Percentiles rank a stretch among this genome's conserved stretches.
These are phyloP conservation scores for Pipistrellus pygmaeus DNA, from an alignment of 2,797 vertebrate species.

Conservation along the genomic window DNA sequence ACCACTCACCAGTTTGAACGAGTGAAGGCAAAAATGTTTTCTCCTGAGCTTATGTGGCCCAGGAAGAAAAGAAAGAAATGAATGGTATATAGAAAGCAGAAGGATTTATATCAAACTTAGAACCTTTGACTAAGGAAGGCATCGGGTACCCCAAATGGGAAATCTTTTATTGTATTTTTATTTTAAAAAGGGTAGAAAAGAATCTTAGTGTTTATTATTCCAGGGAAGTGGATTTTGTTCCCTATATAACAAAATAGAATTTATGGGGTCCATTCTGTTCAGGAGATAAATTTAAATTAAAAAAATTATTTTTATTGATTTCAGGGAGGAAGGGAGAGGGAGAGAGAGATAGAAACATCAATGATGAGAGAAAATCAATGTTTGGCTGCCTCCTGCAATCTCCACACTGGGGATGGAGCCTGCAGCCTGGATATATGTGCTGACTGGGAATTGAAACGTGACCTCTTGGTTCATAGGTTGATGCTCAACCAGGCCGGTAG, in stretches of 20 bases:
- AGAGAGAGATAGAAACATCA: too few relatives aligned
- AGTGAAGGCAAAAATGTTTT: background rate
- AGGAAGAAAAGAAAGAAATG: background rate
- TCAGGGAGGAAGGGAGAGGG: too few relatives aligned
- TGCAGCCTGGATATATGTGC: too few relatives aligned
- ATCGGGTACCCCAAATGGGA: background rate
- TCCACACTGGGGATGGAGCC: too few relatives aligned
- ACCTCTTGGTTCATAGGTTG: too few relatives aligned
- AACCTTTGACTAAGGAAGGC: background rate
- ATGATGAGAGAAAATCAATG: too few relatives aligned
- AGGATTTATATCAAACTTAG: slow-evolving; percentile 36
- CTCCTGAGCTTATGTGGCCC: background rate
- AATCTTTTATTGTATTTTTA: slow-evolving; percentile 37
- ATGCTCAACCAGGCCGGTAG: too few relatives aligned
- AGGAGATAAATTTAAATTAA: background rate
- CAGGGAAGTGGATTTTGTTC: slow-evolving; percentile 50
- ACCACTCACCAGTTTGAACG: background rate
- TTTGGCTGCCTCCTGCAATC: too few relatives aligned
- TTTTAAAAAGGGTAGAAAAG: background rate
- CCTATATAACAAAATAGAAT: slow-evolving; percentile 13
- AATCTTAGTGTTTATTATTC: slow-evolving; percentile 20
- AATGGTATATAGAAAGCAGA: background rate
- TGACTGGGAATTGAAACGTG: too few relatives aligned
- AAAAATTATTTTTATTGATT: too few relatives aligned
- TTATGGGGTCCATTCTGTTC: background rate